phyloP scores from a whole-genome alignment of 2,797 vertebrate genomes.

The Rachycentron canadum region DNA sequence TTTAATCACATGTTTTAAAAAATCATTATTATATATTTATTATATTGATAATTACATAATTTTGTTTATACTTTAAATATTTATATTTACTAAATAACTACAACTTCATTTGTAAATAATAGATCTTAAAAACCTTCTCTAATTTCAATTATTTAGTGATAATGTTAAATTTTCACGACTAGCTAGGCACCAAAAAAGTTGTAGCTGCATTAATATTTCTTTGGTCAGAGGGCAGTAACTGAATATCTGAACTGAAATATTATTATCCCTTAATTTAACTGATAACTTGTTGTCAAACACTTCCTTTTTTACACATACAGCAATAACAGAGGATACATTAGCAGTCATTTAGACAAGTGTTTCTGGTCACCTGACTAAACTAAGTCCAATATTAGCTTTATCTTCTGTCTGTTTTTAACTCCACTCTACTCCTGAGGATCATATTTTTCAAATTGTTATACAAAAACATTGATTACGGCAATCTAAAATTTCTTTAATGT shows the following conservation, averaged over 20 bases:
- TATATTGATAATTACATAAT: too few relatives aligned
- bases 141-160: not conserved
- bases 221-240: not conserved
- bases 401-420: too few relatives aligned
- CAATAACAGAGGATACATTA: too few relatives aligned
- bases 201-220: not conserved
- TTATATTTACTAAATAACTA: too few relatives aligned
- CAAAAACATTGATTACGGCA: not conserved
- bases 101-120: not conserved
- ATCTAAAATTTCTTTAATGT: too few relatives aligned
- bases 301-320: not conserved
- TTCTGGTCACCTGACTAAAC: too few relatives aligned
- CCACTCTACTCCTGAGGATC: too few relatives aligned
- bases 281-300: not conserved
- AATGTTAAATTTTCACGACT: too few relatives aligned
- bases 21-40: not conserved
- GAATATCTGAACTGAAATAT: not conserved
- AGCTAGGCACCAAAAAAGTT: not conserved
- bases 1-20: not conserved
- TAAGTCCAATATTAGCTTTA: too few relatives aligned
- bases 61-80: not conserved
- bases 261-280: not conserved
- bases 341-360: too few relatives aligned
- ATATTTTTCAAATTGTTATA: not conserved
- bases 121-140: not conserved